These are phyloP conservation scores for Tyrannus savana DNA, from an alignment of 2,113 vertebrate genomes.

Conservation along the genomic window DNA sequence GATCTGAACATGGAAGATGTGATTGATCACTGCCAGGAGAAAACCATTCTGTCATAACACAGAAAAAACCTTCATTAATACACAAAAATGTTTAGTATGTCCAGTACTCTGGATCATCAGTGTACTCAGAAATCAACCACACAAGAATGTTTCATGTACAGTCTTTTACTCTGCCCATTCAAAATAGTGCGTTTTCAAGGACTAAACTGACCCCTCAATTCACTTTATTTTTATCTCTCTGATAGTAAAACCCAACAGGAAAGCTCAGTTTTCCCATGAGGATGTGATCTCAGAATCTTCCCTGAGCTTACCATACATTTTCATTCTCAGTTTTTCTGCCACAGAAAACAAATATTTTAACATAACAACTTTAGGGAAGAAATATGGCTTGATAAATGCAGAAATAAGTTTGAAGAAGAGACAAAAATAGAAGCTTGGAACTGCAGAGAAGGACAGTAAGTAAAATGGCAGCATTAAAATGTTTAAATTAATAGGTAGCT, in stretches of 20 bases:
- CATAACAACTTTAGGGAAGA: neutral
- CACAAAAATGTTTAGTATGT: neutral
- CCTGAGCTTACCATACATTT: neutral
- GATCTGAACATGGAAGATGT: neutral
- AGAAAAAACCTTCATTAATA: neutral
- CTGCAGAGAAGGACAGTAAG: neutral
- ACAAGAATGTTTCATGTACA: neutral
- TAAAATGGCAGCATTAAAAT: neutral
- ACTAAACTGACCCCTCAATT: neutral
- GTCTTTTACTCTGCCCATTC: neutral
- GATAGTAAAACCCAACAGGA: neutral
- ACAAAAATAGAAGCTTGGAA: neutral
- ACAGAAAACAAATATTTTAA: neutral
- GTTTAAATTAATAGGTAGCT: neutral
- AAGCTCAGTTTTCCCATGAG: neutral
- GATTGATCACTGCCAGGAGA: neutral
- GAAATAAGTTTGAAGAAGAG: neutral
- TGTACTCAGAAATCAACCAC: neutral
- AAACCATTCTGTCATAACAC: neutral
- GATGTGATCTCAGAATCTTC: neutral
- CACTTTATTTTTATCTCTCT: neutral
- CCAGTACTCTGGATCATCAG: neutral
- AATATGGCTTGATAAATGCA: neutral
- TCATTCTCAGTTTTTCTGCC: neutral
- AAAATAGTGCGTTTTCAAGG: neutral